Conservation (phyloP, 1,140 invertebrate species). For the Lepidostoma basale region DNA sequence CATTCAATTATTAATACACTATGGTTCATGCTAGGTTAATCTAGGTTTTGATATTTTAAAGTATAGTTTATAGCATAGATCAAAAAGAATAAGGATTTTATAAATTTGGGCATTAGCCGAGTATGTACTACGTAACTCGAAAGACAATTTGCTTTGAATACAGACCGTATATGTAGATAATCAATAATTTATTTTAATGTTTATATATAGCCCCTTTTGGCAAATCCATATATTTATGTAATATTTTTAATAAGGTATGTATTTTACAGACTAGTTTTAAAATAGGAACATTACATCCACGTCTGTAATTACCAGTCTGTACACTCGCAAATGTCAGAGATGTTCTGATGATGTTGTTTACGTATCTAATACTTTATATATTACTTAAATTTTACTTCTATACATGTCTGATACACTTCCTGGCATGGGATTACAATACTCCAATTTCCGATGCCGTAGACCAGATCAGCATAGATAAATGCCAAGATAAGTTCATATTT, state of each 20-base stretch:
- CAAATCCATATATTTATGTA: conserved; percentile 24
- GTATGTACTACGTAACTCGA: conserved; percentile 9
- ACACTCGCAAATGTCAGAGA: conserved; percentile 23
- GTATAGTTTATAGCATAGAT: background rate
- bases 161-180: conserved; percentile 27
- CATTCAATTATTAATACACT: conserved; percentile 39
- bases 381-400: conserved; percentile 3
- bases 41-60: conserved; percentile 31
- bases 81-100: conserved; percentile 16
- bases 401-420: conserved; percentile 9
- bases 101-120: background rate
- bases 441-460: background rate
- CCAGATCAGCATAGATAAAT: conserved; percentile 17
- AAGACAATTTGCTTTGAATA: conserved; percentile 31
- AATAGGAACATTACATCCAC: conserved; percentile 46
- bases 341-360: background rate
- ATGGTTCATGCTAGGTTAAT: conserved; percentile 34
- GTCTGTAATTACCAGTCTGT: conserved; percentile 46
- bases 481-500: conserved; percentile 23
- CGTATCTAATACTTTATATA: background rate
- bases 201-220: conserved; percentile 28
- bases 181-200: conserved; percentile 34
- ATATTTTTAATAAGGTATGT: conserved; percentile 18
- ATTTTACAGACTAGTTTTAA: conserved; percentile 47
- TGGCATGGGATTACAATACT: conserved; percentile 7